These are phyloP conservation scores for Lobophora halterata DNA, from an alignment of 2,888 invertebrate genomes.

Conservation along the genomic window DNA sequence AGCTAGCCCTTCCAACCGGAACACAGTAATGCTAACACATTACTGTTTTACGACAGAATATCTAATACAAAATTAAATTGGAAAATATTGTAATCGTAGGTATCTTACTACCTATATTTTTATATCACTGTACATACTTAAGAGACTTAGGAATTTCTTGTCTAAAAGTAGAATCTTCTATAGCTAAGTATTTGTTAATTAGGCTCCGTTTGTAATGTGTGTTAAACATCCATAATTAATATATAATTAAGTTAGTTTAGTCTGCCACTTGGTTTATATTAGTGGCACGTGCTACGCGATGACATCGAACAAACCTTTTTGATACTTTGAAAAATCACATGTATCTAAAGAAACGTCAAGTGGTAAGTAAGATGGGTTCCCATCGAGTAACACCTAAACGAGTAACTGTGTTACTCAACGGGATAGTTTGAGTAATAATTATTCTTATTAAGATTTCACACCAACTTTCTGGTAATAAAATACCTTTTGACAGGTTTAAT, in stretches of 20 bases:
- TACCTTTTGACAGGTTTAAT: no score
- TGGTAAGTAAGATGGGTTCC: neutral
- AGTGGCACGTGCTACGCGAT: conserved; percentile 53
- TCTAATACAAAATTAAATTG: no score
- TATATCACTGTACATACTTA: neutral
- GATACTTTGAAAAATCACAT: conserved; percentile 30
- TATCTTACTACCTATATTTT: no score
- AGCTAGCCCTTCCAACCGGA: no score
- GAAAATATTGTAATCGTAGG: no score
- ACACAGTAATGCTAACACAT: no score
- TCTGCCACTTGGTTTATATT: conserved; percentile 52
- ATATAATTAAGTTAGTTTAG: conserved; percentile 58
- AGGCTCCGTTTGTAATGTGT: conserved; percentile 16
- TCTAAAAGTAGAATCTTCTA: neutral
- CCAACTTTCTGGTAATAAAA: no score
- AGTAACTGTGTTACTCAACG: neutral
- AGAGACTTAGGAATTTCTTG: no score
- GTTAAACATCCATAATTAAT: conserved; percentile 44
- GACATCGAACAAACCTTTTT: conserved; percentile 25
- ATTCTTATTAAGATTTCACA: no score
- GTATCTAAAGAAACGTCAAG: neutral
- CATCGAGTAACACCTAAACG: no score
- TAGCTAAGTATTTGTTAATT: conserved; percentile 3
- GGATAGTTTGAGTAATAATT: no score
- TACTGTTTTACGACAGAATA: no score